Conservation (phyloP, 2,113 vertebrate genomes). For the Oplegnathus fasciatus region DNA sequence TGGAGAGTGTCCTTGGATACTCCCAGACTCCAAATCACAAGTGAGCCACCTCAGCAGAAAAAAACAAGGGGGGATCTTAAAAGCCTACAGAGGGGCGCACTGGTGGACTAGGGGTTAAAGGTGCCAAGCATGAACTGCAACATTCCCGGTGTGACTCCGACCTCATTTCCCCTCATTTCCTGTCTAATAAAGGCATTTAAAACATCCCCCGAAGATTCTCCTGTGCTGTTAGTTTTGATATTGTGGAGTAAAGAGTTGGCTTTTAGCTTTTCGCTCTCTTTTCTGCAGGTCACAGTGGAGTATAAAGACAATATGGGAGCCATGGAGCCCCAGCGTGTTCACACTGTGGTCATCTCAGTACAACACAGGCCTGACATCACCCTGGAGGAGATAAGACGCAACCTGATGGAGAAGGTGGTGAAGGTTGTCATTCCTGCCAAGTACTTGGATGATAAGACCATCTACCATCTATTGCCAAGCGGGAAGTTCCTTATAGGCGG, state of each 20-base stretch:
- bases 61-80: not conserved
- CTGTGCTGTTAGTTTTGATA: too few relatives aligned
- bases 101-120: not conserved
- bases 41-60: conserved; percentile 54
- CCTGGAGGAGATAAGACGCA: conserved; percentile 75
- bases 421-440: conserved; percentile 79
- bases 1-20: conserved; percentile 83
- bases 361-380: conserved; percentile 79
- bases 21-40: conserved; percentile 84
- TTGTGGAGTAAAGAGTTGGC: not conserved
- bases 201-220: not conserved
- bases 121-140: not conserved
- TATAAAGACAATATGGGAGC: conserved; percentile 81
- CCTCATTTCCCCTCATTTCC: too few relatives aligned
- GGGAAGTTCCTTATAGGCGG: conserved; percentile 82
- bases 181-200: not conserved
- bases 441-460: conserved; percentile 81
- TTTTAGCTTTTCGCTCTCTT: not conserved
- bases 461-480: conserved; percentile 85
- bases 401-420: conserved; percentile 84
- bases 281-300: conserved; percentile 83
- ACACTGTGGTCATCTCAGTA: conserved; percentile 85
- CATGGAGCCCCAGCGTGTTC: conserved; percentile 83
- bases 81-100: not conserved
- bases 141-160: not conserved